A percentile compares a stretch with the other conserved stretches of the same genome.
Evolutionary conservation across 2,113 vertebrate species (phyloP).

Genomic region (Halcyon senegalensis): DNA sequence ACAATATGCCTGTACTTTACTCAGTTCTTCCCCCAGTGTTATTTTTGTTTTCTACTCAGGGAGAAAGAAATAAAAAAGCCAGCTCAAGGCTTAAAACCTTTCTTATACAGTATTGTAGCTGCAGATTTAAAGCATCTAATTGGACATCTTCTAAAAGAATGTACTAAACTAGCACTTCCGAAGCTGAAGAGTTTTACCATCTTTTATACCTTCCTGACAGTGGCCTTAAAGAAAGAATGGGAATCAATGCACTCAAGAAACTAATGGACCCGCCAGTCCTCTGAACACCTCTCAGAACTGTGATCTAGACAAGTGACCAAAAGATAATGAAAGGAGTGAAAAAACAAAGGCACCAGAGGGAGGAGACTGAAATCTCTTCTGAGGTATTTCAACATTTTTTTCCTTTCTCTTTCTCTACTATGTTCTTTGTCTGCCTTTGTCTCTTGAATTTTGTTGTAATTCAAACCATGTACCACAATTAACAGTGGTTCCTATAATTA

Average conservation of each 20-base stretch:
- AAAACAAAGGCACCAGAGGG: not conserved
- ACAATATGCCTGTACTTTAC: not conserved
- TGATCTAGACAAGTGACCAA: conserved; percentile 28
- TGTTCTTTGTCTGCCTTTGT: not conserved
- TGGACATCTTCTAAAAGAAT: conserved; percentile 6
- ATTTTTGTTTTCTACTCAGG: not conserved
- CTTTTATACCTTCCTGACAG: conserved; percentile 31
- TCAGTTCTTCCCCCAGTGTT: not conserved
- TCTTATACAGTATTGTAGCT: not conserved
- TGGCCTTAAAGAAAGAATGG: conserved; percentile 11
- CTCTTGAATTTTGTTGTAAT: not conserved
- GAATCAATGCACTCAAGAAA: conserved; percentile 21
- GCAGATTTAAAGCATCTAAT: conserved; percentile 22
- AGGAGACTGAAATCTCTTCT: not conserved
- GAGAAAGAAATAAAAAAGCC: not conserved
- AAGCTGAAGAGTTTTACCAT: not conserved
- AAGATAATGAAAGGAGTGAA: conserved; percentile 14
- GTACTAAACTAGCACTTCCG: not conserved
- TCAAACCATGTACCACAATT: not conserved
- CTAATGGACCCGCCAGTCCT: conserved; percentile 38
- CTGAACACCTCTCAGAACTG: conserved; percentile 4
- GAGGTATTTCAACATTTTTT: not conserved
- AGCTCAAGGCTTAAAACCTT: not conserved
- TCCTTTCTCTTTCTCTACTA: not conserved
- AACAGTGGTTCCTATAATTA: not conserved